Evolutionary conservation across 2,888 invertebrate species (phyloP).

Genomic region (Arctia plantaginis): DNA sequence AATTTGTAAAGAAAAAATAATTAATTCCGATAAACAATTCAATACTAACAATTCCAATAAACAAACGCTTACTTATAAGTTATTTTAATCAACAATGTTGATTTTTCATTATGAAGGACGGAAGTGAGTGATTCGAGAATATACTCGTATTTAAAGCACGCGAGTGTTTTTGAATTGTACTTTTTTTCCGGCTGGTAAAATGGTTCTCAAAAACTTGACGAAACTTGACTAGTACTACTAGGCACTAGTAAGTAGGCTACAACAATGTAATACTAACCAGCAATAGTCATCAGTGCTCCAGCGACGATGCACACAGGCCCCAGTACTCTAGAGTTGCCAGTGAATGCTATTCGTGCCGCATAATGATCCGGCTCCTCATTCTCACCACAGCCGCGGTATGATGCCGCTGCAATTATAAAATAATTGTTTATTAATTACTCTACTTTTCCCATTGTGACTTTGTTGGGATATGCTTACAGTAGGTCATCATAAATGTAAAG

Average conservation of each 20-base stretch:
- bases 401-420: slow-evolving; percentile 86
- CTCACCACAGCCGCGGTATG: slow-evolving; percentile 90
- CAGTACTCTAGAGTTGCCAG: slow-evolving; percentile 90
- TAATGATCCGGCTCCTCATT: slow-evolving; percentile 91
- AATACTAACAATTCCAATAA: too few relatives aligned
- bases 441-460: background rate
- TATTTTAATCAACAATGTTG: background rate
- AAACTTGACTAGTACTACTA: background rate
- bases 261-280: slow-evolving; percentile 61
- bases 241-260: background rate
- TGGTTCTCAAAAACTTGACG: background rate
- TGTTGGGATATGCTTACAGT: background rate
- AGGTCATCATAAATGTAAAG: background rate
- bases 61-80: background rate
- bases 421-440: background rate
- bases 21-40: too few relatives aligned
- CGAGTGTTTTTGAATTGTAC: background rate
- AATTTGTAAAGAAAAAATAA: too few relatives aligned
- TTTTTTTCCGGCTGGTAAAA: background rate
- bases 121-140: too few relatives aligned
- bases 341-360: slow-evolving; percentile 90
- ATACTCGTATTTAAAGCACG: too few relatives aligned
- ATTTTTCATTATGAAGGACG: background rate
- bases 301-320: slow-evolving; percentile 92
- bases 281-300: slow-evolving; percentile 90